Evolutionary conservation across 2,113 vertebrate species (phyloP), one percentile per base, ranked within the genome.

Genomic region (Jacana jacana): DNA sequence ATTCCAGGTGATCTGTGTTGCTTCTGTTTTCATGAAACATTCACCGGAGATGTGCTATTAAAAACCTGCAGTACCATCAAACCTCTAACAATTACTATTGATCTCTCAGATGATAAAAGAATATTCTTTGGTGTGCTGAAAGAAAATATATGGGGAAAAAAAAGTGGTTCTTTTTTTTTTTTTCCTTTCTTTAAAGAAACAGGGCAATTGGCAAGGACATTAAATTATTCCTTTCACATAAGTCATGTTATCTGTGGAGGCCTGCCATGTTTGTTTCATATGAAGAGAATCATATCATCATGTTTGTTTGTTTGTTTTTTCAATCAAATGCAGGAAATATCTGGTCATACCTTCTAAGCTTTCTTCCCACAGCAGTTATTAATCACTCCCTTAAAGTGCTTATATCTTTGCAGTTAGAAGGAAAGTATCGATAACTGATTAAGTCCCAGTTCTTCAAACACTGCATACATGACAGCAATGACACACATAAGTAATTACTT

Each of bases 231-330:
- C 24, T 89, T 82, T 66, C 49, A 48, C n/a, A n/a, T 57, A 58
- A 88, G 57, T 16, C 11, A 20, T 73, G 37, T 94, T 94, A 91
- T 89, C 81, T 73, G 3, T 94, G 94, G 89, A 91, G 49, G 18
- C 11, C 54, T 95, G 94, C 76, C 76, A 75, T 44, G 55, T 88
- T 94, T 90, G 80, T 90, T 87, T 91, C 85, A 55, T 91, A 42
- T 60, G 64, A 89, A 90, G 71, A 93, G 37, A 94, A 80, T 86
- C 54, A 66, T 25, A n/a, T 8, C n/a, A n/a, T n/a, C n/a, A n/a
- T n/a, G n/a, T 42, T 7, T 63, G 19, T 46, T 19, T 46, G 19
- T 46, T 46, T 63, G 65, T 65, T 64, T 88, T 13, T 66, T 83
- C 68, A 87, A 3, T 85, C 70, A 77, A 81, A 69, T 35, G 28